Percentiles rank a stretch among this genome's conserved stretches.
Conservation (phyloP, 2,888 invertebrate genomes). For the Chymomyza fuscimana region DNA sequence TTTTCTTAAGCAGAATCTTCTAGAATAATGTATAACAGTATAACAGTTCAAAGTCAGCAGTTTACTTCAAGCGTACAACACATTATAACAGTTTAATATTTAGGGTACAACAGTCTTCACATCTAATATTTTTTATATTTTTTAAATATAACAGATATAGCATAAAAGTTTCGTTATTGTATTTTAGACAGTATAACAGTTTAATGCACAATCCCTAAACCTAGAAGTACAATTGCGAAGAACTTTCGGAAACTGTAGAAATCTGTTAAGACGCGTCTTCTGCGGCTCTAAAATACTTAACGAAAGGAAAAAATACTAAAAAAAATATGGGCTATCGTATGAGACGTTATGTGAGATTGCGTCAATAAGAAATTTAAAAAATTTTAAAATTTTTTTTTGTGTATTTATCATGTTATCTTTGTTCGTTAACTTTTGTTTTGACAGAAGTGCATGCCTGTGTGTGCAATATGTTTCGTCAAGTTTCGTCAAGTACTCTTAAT, state of each 20-base stretch:
- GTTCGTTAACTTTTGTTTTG: slow-evolving; percentile 40
- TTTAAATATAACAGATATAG: no score
- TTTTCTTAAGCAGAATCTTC: no score
- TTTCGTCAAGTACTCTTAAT: slow-evolving; percentile 48
- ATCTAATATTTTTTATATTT: no score
- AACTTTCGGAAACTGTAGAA: slow-evolving; percentile 13
- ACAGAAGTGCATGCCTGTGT: neutral
- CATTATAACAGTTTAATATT: no score
- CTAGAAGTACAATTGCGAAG: no score
- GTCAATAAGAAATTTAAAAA: neutral
- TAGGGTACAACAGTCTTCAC: no score
- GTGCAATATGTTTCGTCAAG: slow-evolving; percentile 16
- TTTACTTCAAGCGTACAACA: no score
- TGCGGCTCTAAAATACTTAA: neutral
- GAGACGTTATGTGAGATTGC: slow-evolving; percentile 61
- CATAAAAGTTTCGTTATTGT: no score
- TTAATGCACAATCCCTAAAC: neutral
- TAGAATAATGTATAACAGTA: no score
- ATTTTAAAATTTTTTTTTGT: neutral
- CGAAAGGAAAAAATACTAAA: neutral
- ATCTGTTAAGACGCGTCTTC: neutral
- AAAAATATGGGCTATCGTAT: slow-evolving; percentile 55
- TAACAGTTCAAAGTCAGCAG: no score
- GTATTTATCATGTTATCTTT: slow-evolving; percentile 13
- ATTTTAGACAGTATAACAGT: no score